A percentile compares a stretch with the other conserved stretches of the same genome.
phyloP scores from a whole-genome alignment of 2,797 vertebrate species.

The Acrocephalus scirpaceus region DNA sequence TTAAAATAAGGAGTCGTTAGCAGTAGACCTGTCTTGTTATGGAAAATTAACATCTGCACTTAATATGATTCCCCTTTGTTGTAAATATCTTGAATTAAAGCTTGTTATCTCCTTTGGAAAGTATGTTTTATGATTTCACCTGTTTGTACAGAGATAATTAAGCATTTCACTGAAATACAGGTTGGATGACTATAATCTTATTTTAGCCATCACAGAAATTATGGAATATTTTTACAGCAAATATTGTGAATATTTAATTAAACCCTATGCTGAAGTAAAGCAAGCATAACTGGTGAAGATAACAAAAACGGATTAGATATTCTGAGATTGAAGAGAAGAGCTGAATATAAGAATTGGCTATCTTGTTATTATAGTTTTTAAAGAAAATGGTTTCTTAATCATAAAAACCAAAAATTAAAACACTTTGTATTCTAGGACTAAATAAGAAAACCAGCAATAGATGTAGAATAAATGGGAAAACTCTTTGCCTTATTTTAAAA shows the following conservation, averaged over 20 bases:
- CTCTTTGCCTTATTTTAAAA: not conserved
- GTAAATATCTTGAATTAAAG: conserved; percentile 64
- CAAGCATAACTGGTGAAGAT: not conserved
- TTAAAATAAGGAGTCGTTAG: conserved; percentile 60
- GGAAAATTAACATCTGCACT: conserved; percentile 67
- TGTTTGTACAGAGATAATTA: conserved; percentile 56
- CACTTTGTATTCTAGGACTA: not conserved
- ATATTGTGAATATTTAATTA: conserved; percentile 50
- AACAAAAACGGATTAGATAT: not conserved
- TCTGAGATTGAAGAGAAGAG: not conserved
- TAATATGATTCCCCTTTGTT: conserved; percentile 64
- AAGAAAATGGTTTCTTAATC: not conserved
- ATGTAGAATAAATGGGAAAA: not conserved
- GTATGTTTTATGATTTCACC: conserved; percentile 48
- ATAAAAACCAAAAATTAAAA: not conserved
- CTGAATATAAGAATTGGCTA: not conserved
- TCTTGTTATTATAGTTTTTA: not conserved
- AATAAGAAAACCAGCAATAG: not conserved
- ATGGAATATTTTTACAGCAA: conserved; percentile 53
- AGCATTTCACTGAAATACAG: conserved; percentile 41
- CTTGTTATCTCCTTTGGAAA: conserved; percentile 66
- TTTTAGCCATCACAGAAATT: conserved; percentile 44
- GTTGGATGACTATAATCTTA: conserved; percentile 47
- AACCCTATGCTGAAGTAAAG: conserved; percentile 18
- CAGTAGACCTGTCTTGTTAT: conserved; percentile 64